Conservation (phyloP, 2,113 vertebrate genomes). For the Dolichotis patagonum region DNA sequence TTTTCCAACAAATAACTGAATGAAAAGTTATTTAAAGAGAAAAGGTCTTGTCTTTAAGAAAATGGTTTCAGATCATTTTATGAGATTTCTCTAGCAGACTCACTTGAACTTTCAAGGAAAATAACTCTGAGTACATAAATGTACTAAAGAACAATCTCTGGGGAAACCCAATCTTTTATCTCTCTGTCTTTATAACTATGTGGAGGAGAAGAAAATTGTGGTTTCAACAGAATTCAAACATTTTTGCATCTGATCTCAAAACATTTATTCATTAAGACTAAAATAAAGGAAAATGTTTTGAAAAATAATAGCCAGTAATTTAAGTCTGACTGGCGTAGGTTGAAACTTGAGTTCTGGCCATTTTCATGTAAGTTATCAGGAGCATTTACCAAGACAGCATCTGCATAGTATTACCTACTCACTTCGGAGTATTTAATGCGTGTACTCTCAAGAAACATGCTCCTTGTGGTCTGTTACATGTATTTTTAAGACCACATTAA, state of each 20-base stretch:
- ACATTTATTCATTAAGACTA: conserved; percentile 75
- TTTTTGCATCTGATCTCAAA: conserved; percentile 81
- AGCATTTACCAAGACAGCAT: conserved; percentile 82
- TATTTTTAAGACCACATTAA: conserved; percentile 80
- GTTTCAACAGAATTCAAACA: conserved; percentile 85
- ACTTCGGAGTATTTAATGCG: conserved; percentile 76
- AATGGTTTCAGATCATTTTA: conserved; percentile 78
- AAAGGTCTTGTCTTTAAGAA: conserved; percentile 69
- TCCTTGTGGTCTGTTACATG: conserved; percentile 74
- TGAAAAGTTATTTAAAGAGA: conserved; percentile 80
- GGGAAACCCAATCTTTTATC: conserved; percentile 58
- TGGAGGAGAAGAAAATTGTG: conserved; percentile 75
- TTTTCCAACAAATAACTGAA: conserved; percentile 77
- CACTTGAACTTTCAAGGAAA: conserved; percentile 78
- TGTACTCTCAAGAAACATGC: conserved; percentile 65
- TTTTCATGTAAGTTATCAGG: conserved; percentile 77
- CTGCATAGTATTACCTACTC: conserved; percentile 82
- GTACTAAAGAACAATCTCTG: conserved; percentile 64
- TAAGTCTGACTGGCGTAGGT: conserved; percentile 76
- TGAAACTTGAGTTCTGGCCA: conserved; percentile 79
- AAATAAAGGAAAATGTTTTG: conserved; percentile 75
- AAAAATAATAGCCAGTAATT: conserved; percentile 83
- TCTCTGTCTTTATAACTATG: conserved; percentile 67
- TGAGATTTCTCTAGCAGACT: conserved; percentile 78
- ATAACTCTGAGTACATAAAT: conserved; percentile 74